These are phyloP conservation scores for Geococcyx californianus DNA, from an alignment of 2,113 vertebrate genomes.

Conservation along the genomic window DNA sequence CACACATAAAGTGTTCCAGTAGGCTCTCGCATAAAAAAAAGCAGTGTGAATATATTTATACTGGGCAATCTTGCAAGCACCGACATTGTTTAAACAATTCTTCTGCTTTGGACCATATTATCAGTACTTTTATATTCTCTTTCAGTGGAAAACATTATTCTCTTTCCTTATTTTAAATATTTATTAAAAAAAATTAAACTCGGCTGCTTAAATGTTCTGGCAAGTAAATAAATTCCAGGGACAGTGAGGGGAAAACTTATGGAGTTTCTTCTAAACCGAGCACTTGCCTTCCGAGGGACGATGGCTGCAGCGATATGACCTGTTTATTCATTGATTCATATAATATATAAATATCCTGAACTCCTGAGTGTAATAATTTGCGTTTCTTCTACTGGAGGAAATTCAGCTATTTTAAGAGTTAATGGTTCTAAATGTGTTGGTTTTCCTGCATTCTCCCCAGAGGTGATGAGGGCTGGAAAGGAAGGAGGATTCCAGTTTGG, in stretches of 20 bases:
- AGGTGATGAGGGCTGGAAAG: slow-evolving; percentile 17
- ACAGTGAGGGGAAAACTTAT: not conserved
- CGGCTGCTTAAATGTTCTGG: not conserved
- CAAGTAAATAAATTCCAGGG: slow-evolving; percentile 33
- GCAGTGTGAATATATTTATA: not conserved
- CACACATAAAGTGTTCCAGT: not conserved
- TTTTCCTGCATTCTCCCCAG: slow-evolving; percentile 75
- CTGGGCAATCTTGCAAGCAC: not conserved
- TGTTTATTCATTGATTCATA: slow-evolving; percentile 35
- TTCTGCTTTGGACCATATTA: slow-evolving; percentile 27
- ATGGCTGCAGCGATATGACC: not conserved
- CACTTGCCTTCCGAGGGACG: not conserved
- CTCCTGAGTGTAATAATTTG: slow-evolving; percentile 29
- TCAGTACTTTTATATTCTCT: slow-evolving; percentile 34
- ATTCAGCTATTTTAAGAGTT: slow-evolving; percentile 64
- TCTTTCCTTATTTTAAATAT: slow-evolving; percentile 47
- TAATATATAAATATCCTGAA: slow-evolving; percentile 28
- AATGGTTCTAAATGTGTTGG: slow-evolving; percentile 62
- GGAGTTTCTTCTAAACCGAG: not conserved
- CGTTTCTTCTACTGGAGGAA: slow-evolving; percentile 36
- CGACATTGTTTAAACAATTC: slow-evolving; percentile 56
- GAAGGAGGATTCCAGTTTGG: not conserved
- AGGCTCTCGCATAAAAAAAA: not conserved
- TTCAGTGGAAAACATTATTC: not conserved
- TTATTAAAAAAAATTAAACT: slow-evolving; percentile 8